Evolutionary conservation across 23 tunicate species (phyloP), one percentile per base, ranked within the genome.

Genomic region (Oikopleura albicans): DNA sequence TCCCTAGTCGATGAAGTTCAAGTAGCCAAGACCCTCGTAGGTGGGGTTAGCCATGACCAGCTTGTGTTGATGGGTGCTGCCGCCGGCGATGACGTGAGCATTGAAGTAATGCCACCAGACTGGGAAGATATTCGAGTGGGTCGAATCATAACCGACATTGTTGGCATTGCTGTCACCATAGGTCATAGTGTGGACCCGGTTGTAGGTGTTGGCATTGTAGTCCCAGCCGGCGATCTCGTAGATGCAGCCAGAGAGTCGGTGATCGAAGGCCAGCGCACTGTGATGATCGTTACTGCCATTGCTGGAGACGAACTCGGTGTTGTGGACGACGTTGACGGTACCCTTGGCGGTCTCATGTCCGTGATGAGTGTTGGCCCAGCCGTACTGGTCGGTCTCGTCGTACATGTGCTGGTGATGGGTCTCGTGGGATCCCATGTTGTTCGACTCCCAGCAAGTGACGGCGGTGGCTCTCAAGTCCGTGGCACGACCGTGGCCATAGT

Each of bases 101-200:
- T 71, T 71, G 79, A 71, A 71, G 31, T 71, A 71, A 29, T 71
- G 79, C 79, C 79, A 71, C 79, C 79, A 71, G 33, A 71, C 79
- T 16, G 79, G 79, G 31, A 2, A 71, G 31, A 71, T 16, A 71
- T 4, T 31, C 2, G 37, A 34, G 4, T 71, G 4, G 37, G 33
- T 71, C 12, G 63, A 8, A 49, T 49, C 63, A 49, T 8, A 49
- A 8, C 63, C 63, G n/a, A n/a, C n/a, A n/a, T n/a, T n/a, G n/a
- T n/a, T n/a, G n/a, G n/a, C n/a, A n/a, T n/a, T n/a, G 22, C 16
- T 8, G 12, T 12, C 12, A 49, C 63, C 63, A 71, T 12, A 71
- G 31, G 79, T 16, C 34, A 71, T 71, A 31, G 27, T 29, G 31
- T 71, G 35, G 37, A 12, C 27, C 37, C 31, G 27, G 79, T 29